These are phyloP conservation scores for Panthera leo DNA, from an alignment of 2,113 vertebrate species.

Conservation along the genomic window DNA sequence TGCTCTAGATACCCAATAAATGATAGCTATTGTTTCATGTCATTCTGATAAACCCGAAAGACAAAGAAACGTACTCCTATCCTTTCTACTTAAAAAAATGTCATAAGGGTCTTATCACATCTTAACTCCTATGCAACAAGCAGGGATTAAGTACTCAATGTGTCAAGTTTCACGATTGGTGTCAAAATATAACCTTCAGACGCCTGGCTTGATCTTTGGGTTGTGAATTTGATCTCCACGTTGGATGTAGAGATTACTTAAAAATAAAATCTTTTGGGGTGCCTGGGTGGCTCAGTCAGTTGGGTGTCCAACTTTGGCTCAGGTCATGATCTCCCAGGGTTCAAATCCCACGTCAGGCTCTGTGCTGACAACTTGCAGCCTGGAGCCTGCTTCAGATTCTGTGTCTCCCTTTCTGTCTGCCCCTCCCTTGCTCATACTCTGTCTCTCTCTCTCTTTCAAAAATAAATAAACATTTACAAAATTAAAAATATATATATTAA, in stretches of 20 bases:
- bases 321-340: too few relatives aligned
- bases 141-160: neutral
- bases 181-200: neutral
- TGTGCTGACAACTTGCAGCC: too few relatives aligned
- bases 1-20: neutral
- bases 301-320: too few relatives aligned
- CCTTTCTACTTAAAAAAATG: neutral
- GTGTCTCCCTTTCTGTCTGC: too few relatives aligned
- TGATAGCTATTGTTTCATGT: neutral
- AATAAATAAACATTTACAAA: too few relatives aligned
- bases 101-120: neutral
- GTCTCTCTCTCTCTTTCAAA: too few relatives aligned
- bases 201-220: too few relatives aligned
- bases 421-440: too few relatives aligned
- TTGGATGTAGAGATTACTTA: neutral
- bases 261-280: neutral
- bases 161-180: neutral
- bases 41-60: neutral
- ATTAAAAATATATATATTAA: too few relatives aligned
- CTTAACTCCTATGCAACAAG: neutral
- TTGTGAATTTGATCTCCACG: neutral
- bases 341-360: too few relatives aligned
- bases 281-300: too few relatives aligned
- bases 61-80: neutral
- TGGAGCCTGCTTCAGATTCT: too few relatives aligned